Percentiles rank a stretch among this genome's conserved stretches.
Evolutionary conservation across 2,113 vertebrate species (phyloP).

Genomic region (Podarcis cretensis): DNA sequence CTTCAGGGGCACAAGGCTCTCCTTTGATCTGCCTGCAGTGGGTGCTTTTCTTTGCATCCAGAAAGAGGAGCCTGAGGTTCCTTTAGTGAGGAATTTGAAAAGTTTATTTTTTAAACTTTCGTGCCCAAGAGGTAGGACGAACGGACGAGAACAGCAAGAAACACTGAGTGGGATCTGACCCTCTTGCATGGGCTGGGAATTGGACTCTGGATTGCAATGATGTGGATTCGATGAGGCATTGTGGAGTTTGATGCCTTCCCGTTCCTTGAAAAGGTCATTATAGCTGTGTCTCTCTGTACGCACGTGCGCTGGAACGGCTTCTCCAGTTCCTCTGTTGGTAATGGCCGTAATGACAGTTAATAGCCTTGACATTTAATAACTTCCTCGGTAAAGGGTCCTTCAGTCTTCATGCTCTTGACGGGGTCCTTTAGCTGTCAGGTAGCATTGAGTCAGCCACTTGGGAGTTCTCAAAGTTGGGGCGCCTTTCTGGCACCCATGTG

Average conservation of each 20-base stretch:
- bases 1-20: not conserved
- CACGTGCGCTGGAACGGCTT: not conserved
- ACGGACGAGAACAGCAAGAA: not conserved
- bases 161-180: fast-evolving
- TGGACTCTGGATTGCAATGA: not conserved
- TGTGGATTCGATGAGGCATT: too few species aligned
- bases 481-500: not conserved
- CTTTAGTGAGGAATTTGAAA: too few species aligned
- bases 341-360: not conserved
- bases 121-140: not conserved
- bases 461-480: too few species aligned
- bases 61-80: not conserved
- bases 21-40: not conserved
- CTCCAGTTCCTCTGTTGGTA: not conserved
- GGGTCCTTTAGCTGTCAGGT: not conserved
- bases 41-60: not conserved
- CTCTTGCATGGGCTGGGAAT: not conserved
- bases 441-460: not conserved
- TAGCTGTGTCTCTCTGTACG: not conserved
- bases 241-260: not conserved
- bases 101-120: too few species aligned
- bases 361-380: not conserved
- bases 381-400: not conserved
- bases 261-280: not conserved
- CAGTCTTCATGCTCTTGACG: not conserved